phyloP scores from a whole-genome alignment of 2,113 vertebrate species.

The pig (Sus scrofa) region T2T-Sscrofa CM000814.6:133845001-133845500 shows the following conservation, averaged over 20 bases:
- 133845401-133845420: neutral
- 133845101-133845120: too few species aligned
- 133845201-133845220: too few species aligned
- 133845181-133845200: too few species aligned
- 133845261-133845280: neutral
- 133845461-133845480: neutral
- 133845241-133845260: neutral
- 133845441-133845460: neutral
- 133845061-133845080: too few species aligned
- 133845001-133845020: too few species aligned
- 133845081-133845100: too few species aligned
- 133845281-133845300: neutral
- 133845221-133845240: neutral
- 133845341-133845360: neutral
- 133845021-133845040: too few species aligned
- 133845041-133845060: too few species aligned
- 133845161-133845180: too few species aligned
- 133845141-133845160: too few species aligned
- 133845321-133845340: neutral
- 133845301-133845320: neutral
- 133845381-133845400: neutral
- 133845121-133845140: too few species aligned
- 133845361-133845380: neutral
- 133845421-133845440: neutral
- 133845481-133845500: neutral